These are phyloP conservation scores for Meriones psammophilus DNA, from an alignment of 2,797 vertebrate species.

Conservation along the genomic window DNA sequence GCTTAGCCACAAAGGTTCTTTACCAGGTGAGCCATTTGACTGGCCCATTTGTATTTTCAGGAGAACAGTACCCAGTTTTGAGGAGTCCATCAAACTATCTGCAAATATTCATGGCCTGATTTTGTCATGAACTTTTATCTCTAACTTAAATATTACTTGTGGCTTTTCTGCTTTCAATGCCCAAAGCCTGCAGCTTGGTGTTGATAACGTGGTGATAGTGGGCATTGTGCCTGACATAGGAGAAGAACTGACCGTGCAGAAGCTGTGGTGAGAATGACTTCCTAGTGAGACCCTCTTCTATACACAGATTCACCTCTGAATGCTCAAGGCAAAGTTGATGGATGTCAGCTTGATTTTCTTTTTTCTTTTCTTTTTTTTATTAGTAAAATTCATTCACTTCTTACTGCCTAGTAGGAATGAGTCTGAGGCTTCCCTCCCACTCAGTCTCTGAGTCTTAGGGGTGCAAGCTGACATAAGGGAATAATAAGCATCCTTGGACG, in stretches of 20 bases:
- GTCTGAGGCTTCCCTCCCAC: slow-evolving; percentile 31
- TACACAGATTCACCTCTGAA: not conserved
- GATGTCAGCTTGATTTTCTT: not conserved
- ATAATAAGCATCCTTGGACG: not conserved
- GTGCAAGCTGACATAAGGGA: not conserved
- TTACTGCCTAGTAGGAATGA: not conserved
- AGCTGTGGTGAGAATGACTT: not conserved
- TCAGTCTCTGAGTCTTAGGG: not conserved
- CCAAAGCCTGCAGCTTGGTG: not conserved
- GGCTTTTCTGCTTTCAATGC: not conserved
- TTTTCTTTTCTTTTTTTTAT: slow-evolving; percentile 56
- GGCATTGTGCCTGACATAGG: rapidly evolving
- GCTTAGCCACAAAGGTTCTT: not conserved
- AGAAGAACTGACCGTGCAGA: not conserved
- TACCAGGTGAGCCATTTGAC: not conserved
- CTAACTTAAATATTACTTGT: not conserved
- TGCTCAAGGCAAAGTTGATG: not conserved
- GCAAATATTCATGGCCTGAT: not conserved
- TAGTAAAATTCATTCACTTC: slow-evolving; percentile 67
- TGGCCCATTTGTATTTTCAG: not conserved
- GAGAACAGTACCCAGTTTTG: not conserved
- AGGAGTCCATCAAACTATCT: slow-evolving; percentile 20
- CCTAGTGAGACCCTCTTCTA: not conserved
- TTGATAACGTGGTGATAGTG: rapidly evolving
- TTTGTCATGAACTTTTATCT: not conserved